phyloP scores from a whole-genome alignment of 2,113 vertebrate species.

The Pelecanus crispus region DNA sequence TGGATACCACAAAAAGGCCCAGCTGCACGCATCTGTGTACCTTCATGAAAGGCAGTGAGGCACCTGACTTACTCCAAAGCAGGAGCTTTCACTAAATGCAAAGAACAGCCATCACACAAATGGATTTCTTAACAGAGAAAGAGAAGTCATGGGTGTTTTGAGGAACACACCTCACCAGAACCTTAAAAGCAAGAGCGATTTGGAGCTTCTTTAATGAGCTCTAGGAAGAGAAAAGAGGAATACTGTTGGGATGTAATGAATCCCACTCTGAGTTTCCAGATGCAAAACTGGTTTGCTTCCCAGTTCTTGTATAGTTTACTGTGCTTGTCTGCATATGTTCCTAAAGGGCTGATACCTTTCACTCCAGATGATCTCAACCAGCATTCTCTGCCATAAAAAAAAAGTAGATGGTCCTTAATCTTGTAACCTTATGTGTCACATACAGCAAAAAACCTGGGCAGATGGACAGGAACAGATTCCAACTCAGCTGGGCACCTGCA shows the following conservation, averaged over 20 bases:
- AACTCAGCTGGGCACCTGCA: conserved; percentile 43
- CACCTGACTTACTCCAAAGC: not conserved
- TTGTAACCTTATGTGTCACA: conserved; percentile 23
- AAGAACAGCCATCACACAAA: not conserved
- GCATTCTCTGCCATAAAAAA: not conserved
- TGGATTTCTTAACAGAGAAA: not conserved
- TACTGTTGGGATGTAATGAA: not conserved
- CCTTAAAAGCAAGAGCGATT: not conserved
- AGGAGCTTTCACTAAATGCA: not conserved
- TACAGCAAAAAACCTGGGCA: not conserved
- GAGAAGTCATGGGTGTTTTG: not conserved
- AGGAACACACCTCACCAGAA: not conserved
- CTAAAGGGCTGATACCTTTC: not conserved
- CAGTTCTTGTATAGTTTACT: not conserved
- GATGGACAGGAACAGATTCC: conserved; percentile 33
- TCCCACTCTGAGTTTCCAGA: not conserved
- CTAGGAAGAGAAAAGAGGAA: not conserved
- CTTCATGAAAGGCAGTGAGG: not conserved
- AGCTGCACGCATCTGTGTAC: not conserved
- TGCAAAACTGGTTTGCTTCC: not conserved
- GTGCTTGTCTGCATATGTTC: not conserved
- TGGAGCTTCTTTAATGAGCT: not conserved
- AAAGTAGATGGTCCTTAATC: not conserved
- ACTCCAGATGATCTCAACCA: not conserved
- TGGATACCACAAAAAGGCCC: not conserved